phyloP scores from a whole-genome alignment of 2,797 vertebrate species.

The Malurus leucopterus region DNA sequence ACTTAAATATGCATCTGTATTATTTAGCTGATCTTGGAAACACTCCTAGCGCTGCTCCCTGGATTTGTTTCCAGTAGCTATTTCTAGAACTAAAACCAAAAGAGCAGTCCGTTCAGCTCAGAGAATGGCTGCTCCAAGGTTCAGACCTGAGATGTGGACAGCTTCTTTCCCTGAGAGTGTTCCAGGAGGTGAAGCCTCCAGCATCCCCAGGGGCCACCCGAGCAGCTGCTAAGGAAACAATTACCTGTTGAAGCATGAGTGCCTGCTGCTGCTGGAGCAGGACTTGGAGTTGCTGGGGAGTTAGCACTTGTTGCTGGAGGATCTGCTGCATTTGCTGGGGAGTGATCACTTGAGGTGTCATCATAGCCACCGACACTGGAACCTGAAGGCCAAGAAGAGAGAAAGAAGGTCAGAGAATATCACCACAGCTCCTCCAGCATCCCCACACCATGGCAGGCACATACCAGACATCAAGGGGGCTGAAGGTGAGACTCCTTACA shows the following conservation, averaged over 20 bases:
- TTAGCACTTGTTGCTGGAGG: slow-evolving; percentile 98
- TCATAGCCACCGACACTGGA: slow-evolving; percentile 99
- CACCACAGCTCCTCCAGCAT: not conserved
- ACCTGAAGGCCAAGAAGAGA: slow-evolving; percentile 75
- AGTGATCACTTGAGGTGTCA: slow-evolving; percentile 99
- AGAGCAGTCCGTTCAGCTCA: not conserved
- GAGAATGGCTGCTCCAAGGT: not conserved
- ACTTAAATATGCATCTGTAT: slow-evolving; percentile 43
- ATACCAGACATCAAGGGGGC: fast-evolving
- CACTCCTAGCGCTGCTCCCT: slow-evolving; percentile 20
- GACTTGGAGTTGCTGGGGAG: slow-evolving; percentile 98
- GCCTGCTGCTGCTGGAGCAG: slow-evolving; percentile 98
- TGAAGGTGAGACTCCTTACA: not conserved
- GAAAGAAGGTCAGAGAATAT: slow-evolving; percentile 10
- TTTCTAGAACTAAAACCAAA: slow-evolving; percentile 44
- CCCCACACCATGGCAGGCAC: fast-evolving
- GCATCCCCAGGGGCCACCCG: fast-evolving
- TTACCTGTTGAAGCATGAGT: slow-evolving; percentile 99
- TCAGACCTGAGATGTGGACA: not conserved
- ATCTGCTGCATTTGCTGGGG: slow-evolving; percentile 99
- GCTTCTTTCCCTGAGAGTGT: not conserved
- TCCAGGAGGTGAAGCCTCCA: not conserved
- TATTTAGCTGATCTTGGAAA: slow-evolving; percentile 26
- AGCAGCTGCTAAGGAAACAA: not conserved
- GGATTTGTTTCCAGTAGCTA: slow-evolving; percentile 37